Percentiles rank a stretch among this genome's conserved stretches.
Evolutionary conservation across 1,140 invertebrate genomes (phyloP).

Genomic region (Brevipalpus yothersi): DNA sequence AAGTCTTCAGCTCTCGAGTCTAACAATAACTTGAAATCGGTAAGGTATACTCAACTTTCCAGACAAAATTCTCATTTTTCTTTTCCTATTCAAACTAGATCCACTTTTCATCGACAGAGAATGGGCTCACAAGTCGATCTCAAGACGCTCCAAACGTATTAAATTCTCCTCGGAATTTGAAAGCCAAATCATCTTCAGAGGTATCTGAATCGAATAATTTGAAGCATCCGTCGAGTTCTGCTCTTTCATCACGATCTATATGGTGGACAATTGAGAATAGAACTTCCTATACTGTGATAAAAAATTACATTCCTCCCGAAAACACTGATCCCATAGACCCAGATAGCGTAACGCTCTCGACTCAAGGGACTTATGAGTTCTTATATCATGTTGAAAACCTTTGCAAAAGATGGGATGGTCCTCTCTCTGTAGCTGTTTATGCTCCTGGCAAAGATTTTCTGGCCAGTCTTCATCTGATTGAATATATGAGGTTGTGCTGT

Average conservation of each 20-base stretch:
- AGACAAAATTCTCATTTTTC: neutral
- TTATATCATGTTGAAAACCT: constrained; percentile 63
- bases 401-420: constrained; percentile 41
- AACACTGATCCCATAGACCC: constrained; percentile 11
- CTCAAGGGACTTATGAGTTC: constrained; percentile 57
- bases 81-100: neutral
- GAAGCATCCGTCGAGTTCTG: neutral
- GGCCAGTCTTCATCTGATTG: constrained; percentile 31
- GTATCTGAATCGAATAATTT: neutral
- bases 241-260: neutral
- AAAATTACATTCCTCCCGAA: constrained; percentile 44
- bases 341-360: constrained; percentile 67
- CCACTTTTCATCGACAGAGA: neutral
- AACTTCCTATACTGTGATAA: constrained; percentile 66
- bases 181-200: neutral
- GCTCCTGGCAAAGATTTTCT: constrained; percentile 41
- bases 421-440: constrained; percentile 45
- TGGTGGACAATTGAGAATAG: constrained; percentile 28
- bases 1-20: neutral
- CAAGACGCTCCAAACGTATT: neutral
- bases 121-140: neutral
- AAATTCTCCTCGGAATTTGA: neutral
- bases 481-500: constrained; percentile 27
- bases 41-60: neutral
- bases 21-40: neutral